Evolutionary conservation across 2,113 vertebrate genomes (phyloP), one percentile per base, ranked within the genome.

Genomic region (Gambusia affinis): DNA sequence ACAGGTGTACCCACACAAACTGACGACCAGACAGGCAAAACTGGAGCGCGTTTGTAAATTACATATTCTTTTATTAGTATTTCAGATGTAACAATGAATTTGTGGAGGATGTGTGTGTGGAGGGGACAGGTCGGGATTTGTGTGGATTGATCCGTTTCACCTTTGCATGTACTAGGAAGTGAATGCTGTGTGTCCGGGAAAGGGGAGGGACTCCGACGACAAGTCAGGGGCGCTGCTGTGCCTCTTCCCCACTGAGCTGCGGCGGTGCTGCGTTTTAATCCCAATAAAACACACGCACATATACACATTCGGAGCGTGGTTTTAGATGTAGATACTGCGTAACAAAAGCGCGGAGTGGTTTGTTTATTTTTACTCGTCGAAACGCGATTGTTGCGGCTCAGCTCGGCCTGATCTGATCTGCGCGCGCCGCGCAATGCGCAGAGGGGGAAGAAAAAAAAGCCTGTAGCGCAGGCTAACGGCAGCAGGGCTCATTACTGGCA

Each of bases 121-220:
- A 37, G 67, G 60, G 78, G 68, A 88, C 78, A 73, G 65, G 88
- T 87, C 85, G 12, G 87, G 85, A 91, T 92, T 94, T 94, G 95
- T 93, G 47, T 14, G 95, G 95, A 95, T 96, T 96, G 96, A 97
- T 97, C 97, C 93, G 96, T 96, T 96, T 94, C 96, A 97, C 97
- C 97, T 97, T 96, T 57, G 51, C 24, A 2, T 57, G 51, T n/a
- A 96, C 94, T 95, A 97, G 97, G 92, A 93, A 92, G 91, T 97
- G 96, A 95, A 95, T 89, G 95, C 93, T 94, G 94, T 94, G 94
- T 95, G 94, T 96, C 96, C 97, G 96, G 96, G 97, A 57, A 98
- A 98, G 97, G 96, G 97, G 97, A 96, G 97, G 97, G 92, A 96
- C 96, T 94, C 90, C 75, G 67, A 78, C 78, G 76, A 81, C 84